phyloP scores from a whole-genome alignment of 2,888 invertebrate genomes.

The Chrysolina oricalcia region DNA sequence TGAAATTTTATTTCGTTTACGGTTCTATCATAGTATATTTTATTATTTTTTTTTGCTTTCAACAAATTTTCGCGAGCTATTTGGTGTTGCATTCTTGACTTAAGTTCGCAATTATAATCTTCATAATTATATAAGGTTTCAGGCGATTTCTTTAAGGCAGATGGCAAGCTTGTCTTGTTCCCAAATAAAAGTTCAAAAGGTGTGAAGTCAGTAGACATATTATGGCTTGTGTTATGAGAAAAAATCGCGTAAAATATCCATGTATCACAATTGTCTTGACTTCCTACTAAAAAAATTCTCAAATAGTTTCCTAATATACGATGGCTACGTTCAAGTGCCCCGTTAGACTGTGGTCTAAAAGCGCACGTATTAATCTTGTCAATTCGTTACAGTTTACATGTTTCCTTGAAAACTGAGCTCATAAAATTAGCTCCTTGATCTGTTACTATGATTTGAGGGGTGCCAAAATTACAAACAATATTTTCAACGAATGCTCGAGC shows the following conservation, averaged over 20 bases:
- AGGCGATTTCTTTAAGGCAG: background rate
- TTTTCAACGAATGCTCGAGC: no score
- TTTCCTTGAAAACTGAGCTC: conserved; percentile 4
- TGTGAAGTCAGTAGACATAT: background rate
- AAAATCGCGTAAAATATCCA: background rate
- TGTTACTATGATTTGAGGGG: background rate
- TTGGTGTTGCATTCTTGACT: conserved; percentile 1
- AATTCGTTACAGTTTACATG: background rate
- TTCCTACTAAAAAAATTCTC: no score
- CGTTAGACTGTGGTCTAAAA: no score
- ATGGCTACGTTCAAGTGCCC: no score
- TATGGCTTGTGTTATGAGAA: background rate
- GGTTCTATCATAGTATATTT: background rate
- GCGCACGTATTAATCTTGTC: background rate
- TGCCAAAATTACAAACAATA: no score
- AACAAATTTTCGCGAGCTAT: background rate
- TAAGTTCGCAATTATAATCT: conserved; percentile 14
- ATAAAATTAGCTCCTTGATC: conserved; percentile 2
- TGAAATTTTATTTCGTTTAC: background rate
- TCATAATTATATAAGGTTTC: background rate
- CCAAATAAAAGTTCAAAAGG: background rate
- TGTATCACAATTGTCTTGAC: background rate
- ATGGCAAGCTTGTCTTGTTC: background rate
- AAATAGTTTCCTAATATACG: no score
- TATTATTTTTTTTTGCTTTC: background rate